A percentile compares a stretch with the other conserved stretches of the same genome.
These are phyloP conservation scores for Sturnira hondurensis DNA, from an alignment of 2,113 vertebrate genomes.

Conservation along the genomic window DNA sequence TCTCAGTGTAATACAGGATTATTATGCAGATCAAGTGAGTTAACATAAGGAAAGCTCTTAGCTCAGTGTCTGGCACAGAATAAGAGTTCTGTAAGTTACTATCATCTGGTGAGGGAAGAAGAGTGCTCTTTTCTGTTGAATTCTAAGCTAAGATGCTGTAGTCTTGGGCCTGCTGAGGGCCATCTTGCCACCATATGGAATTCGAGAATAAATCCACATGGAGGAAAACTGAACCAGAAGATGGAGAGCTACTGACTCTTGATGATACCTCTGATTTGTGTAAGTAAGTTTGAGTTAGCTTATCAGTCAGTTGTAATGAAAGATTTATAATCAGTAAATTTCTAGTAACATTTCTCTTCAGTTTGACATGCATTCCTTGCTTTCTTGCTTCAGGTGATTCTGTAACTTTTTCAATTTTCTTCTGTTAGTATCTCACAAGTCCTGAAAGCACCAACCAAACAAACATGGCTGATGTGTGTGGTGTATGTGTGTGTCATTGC, in stretches of 20 bases:
- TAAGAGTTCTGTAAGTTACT: not conserved
- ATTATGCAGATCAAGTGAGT: not conserved
- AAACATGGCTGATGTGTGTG: not conserved
- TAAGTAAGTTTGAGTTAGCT: not conserved
- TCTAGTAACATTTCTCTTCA: not conserved
- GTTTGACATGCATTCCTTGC: not conserved
- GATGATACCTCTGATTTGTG: not conserved
- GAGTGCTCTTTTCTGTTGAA: not conserved
- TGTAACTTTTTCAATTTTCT: slow-evolving; percentile 16
- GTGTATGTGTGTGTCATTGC: not conserved
- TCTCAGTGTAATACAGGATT: not conserved
- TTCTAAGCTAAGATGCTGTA: not conserved
- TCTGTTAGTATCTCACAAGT: not conserved
- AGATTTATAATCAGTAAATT: not conserved
- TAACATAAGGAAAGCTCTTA: not conserved
- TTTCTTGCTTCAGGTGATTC: not conserved
- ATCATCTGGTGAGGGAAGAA: not conserved
- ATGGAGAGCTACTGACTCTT: not conserved
- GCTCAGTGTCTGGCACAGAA: not conserved
- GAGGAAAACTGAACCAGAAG: not conserved
- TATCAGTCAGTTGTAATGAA: not conserved
- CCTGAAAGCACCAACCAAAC: not conserved
- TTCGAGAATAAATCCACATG: not conserved
- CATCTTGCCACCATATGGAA: not conserved
- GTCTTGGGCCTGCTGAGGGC: not conserved